Evolutionary conservation across 2,888 invertebrate genomes (phyloP), one percentile per base, ranked within the genome.

Genomic region (Eupithecia pulchellata): DNA sequence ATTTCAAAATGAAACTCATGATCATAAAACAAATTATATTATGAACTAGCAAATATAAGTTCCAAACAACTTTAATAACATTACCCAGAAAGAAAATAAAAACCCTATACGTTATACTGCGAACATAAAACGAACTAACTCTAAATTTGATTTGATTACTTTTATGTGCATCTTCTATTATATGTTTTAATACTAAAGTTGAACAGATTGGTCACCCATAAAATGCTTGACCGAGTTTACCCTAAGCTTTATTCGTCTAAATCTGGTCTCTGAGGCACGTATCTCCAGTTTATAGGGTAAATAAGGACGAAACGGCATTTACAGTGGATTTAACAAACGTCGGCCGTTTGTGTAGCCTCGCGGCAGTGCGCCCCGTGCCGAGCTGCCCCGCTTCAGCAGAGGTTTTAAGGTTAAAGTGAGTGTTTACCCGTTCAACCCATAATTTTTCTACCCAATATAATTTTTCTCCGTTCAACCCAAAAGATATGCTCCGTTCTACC

Each of bases 211-310:
- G 72, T 61, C 63, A 13, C 61, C 64, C 20, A 60, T 84, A 83
- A 84, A 84, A 83, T 75, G 68, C 74, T 76, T 62, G 66, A 47
- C 70, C 70, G 72, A 74, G 68, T 67, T 74, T 74, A 25, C 75
- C 64, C 75, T 80, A 75, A 80, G 79, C 75, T 78, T 75, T 73
- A 75, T 73, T 75, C 69, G 71, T 72, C 74, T 75, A 74, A 75
- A 75, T 75, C 75, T 75, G 79, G 75, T 76, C 79, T 79, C 80
- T 83, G 82, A 83, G 84, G 76, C 78, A 76, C 76, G 77, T 78
- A 77, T 77, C 77, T 79, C 73, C 78, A 77, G 75, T 81, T 82
- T 82, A 82, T 81, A 77, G 80, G 77, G 81, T 79, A 81, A 80
- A 82, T 83, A 81, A 82, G 84, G 81, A 79, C 77, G 79, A 76